Evolutionary conservation across 2,888 invertebrate species (phyloP).

Genomic region (Drosophila anceps): DNA sequence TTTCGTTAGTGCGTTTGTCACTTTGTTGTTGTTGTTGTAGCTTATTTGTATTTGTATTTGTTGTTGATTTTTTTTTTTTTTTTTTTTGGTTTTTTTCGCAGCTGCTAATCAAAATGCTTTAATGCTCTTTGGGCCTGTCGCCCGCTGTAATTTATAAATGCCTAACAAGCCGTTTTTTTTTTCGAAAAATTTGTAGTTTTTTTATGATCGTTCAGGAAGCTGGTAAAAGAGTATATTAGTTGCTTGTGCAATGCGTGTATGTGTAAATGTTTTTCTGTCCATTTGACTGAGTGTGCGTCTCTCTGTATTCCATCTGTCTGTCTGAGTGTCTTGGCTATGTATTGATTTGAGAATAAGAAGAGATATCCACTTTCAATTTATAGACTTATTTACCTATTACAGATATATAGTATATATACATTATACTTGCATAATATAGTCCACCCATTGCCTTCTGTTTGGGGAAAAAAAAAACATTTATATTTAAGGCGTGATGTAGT

Average conservation of each 20-base stretch:
- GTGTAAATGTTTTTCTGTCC: no score
- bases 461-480: no score
- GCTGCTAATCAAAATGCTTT: constrained; percentile 78
- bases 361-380: no score
- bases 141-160: constrained; percentile 72
- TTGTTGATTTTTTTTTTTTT: not conserved
- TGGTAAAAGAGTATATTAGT: not conserved
- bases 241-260: not conserved
- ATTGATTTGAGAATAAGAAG: no score
- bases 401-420: no score
- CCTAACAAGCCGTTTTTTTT: constrained; percentile 55
- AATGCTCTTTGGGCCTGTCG: constrained; percentile 66
- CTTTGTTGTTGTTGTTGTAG: constrained; percentile 34
- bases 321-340: no score
- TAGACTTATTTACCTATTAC: no score
- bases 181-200: constrained; percentile 3
- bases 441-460: no score
- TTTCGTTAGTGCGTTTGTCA: constrained; percentile 64
- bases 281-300: no score
- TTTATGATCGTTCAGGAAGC: not conserved
- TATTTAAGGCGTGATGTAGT: no score
- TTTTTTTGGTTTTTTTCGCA: constrained; percentile 59
- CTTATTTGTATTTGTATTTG: constrained; percentile 26
- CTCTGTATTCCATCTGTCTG: no score
- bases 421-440: no score